These are phyloP conservation scores for Eilema sororculum DNA, from an alignment of 2,888 invertebrate genomes.

Conservation along the genomic window DNA sequence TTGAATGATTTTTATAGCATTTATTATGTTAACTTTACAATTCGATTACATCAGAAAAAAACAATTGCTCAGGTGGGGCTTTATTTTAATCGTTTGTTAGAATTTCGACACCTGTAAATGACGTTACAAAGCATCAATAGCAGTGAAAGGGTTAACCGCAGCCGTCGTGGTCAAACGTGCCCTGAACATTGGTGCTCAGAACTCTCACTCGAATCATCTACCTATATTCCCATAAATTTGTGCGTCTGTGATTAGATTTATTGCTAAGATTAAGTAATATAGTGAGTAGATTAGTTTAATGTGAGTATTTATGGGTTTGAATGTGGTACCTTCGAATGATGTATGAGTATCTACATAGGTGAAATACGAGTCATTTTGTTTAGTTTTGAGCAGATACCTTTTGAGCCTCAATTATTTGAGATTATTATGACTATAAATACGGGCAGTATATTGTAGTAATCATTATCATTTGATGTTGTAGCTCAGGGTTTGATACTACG, in stretches of 20 bases:
- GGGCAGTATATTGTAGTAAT: too few species aligned
- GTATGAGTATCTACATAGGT: background rate
- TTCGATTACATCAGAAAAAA: too few species aligned
- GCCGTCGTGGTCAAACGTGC: conserved; percentile 21
- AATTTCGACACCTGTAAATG: conserved; percentile 21
- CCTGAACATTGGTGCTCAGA: conserved; percentile 5
- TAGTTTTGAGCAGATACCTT: too few species aligned
- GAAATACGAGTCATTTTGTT: background rate
- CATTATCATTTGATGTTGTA: too few species aligned
- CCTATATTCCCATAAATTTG: background rate
- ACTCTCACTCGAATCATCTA: background rate
- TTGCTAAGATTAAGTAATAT: background rate
- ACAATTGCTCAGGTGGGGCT: too few species aligned
- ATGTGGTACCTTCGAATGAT: background rate
- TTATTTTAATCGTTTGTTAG: background rate
- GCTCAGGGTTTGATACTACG: too few species aligned
- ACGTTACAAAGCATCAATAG: conserved; percentile 45
- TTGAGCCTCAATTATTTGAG: too few species aligned
- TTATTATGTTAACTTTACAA: too few species aligned
- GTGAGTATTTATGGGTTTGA: background rate
- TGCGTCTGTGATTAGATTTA: conserved; percentile 6
- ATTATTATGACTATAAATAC: too few species aligned
- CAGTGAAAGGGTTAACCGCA: conserved; percentile 43
- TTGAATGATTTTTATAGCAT: too few species aligned
- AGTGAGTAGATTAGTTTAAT: background rate